Percentiles rank a stretch among this genome's conserved stretches.
Evolutionary conservation across 2,113 vertebrate genomes (phyloP).

Genomic region (Cyanistes caeruleus): DNA sequence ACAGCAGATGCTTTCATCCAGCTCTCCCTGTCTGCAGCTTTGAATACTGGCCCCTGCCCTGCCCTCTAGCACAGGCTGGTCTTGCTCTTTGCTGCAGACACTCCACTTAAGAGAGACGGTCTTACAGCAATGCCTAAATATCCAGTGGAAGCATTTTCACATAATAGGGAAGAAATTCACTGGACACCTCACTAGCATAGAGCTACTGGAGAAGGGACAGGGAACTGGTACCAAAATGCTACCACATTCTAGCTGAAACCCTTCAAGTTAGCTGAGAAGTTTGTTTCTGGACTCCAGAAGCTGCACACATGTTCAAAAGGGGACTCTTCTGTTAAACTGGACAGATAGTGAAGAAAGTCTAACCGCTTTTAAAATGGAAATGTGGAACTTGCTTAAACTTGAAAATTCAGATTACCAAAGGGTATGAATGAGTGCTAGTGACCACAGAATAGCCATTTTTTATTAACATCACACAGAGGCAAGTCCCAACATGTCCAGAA

Average conservation of each 20-base stretch:
- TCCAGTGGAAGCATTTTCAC: neutral
- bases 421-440: neutral
- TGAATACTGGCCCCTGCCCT: neutral
- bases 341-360: neutral
- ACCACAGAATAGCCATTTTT: conserved; percentile 8
- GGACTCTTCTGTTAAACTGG: neutral
- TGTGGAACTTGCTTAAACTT: neutral
- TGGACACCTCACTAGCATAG: accelerated
- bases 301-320: neutral
- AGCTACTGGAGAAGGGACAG: neutral
- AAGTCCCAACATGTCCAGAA: neutral
- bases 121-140: neutral
- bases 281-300: neutral
- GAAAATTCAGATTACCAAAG: conserved; percentile 4
- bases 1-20: neutral
- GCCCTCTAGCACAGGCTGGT: neutral
- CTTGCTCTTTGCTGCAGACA: neutral
- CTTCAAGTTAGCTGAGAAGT: neutral
- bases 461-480: neutral
- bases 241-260: neutral
- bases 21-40: neutral
- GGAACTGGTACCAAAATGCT: neutral
- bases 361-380: neutral
- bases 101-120: neutral
- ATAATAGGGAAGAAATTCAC: neutral